phyloP scores from a whole-genome alignment of 2,113 vertebrate species.

The Prunella fulvescens region DNA sequence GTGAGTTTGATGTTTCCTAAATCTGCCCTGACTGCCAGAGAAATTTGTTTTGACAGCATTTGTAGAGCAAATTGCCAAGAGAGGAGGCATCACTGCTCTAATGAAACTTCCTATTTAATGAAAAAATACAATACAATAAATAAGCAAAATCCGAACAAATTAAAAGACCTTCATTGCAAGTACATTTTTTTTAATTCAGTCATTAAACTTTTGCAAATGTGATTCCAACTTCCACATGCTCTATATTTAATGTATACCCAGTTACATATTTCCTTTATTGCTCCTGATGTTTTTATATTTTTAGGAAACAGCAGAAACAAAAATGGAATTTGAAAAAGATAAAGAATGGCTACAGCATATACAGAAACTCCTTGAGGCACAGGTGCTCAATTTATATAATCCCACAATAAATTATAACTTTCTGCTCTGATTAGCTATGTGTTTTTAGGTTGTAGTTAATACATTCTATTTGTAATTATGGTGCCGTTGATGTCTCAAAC shows the following conservation, averaged over 20 bases:
- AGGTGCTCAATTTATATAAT: slow-evolving; percentile 72
- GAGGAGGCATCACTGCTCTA: background rate
- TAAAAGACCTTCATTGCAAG: background rate
- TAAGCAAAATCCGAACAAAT: background rate
- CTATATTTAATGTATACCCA: background rate
- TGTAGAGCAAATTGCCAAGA: background rate
- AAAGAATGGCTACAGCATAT: slow-evolving; percentile 82
- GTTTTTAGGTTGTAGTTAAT: background rate
- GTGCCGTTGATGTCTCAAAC: background rate
- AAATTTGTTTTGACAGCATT: background rate
- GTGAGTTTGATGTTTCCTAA: background rate
- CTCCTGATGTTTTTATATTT: background rate
- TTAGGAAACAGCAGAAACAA: slow-evolving; percentile 72
- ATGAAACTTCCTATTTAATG: background rate
- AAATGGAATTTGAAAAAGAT: slow-evolving; percentile 72
- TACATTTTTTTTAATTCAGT: background rate
- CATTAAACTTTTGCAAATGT: background rate
- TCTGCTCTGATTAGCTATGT: background rate
- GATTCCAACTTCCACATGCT: background rate
- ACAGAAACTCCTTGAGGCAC: slow-evolving; percentile 82
- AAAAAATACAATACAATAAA: background rate
- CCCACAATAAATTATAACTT: slow-evolving; percentile 5
- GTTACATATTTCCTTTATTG: background rate
- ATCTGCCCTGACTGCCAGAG: background rate
- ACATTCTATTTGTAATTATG: background rate